A percentile compares a stretch with the other conserved stretches of the same genome.
Conservation (phyloP, 2,113 vertebrate species). For the Caranx melampygus region DNA sequence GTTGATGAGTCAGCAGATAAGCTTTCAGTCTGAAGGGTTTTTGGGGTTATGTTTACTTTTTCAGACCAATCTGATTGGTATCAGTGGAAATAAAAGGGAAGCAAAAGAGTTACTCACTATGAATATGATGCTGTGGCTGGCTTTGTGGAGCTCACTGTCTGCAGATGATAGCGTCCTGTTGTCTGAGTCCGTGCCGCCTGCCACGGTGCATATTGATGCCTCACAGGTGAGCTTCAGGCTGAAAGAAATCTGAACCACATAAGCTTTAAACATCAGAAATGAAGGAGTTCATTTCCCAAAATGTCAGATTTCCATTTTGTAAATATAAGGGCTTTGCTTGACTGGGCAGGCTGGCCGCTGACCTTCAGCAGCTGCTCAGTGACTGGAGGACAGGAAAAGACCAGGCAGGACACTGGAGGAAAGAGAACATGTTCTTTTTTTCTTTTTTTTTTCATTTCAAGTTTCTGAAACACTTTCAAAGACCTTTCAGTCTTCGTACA, state of each 20-base stretch:
- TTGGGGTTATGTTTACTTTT: too few species aligned
- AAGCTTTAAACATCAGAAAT: not conserved
- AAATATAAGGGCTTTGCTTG: constrained; percentile 9
- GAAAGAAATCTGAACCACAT: not conserved
- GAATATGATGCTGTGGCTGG: not conserved
- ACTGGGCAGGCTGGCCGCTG: not conserved
- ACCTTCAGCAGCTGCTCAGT: not conserved
- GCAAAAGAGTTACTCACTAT: not conserved
- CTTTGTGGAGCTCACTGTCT: too few species aligned
- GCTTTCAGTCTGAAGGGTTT: too few species aligned
- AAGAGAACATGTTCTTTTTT: not conserved
- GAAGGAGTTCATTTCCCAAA: constrained; percentile 19
- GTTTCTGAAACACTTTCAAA: constrained; percentile 9
- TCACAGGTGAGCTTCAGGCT: too few species aligned
- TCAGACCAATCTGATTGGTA: not conserved
- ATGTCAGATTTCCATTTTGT: constrained; percentile 38
- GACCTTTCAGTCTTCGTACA: not conserved
- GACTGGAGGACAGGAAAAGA: not conserved
- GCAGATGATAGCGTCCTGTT: too few species aligned
- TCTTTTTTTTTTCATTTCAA: constrained; percentile 5
- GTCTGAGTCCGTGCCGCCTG: too few species aligned
- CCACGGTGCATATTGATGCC: not conserved
- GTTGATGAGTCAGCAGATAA: too few species aligned
- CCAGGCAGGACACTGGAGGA: not conserved
- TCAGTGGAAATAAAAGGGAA: not conserved